phyloP scores from a whole-genome alignment of 2,888 invertebrate genomes.

The Leptothorax acervorum region DNA sequence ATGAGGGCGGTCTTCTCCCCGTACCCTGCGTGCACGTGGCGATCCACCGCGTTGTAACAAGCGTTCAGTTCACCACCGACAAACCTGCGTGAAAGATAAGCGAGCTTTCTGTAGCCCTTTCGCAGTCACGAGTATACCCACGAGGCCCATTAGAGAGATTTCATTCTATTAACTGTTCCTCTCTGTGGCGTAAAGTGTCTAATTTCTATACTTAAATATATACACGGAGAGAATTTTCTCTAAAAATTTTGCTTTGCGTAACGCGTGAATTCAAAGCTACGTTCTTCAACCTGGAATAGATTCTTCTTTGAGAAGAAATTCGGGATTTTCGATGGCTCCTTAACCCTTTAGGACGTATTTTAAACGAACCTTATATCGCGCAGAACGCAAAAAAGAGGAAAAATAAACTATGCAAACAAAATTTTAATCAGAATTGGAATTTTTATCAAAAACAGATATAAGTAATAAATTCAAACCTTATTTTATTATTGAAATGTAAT shows the following conservation, averaged over 20 bases:
- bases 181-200: not conserved
- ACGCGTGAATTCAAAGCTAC: not conserved
- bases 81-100: constrained; percentile 88
- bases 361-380: too few species aligned
- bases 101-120: not conserved
- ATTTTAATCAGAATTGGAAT: too few species aligned
- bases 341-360: too few species aligned
- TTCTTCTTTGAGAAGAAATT: not conserved
- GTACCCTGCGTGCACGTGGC: constrained; percentile 93
- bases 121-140: not conserved
- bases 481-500: too few species aligned
- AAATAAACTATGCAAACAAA: too few species aligned
- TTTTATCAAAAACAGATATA: too few species aligned
- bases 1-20: constrained; percentile 94
- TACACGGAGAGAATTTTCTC: too few species aligned
- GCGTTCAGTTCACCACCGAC: constrained; percentile 96
- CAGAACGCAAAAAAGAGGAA: too few species aligned
- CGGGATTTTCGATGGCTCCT: not conserved
- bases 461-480: too few species aligned
- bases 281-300: not conserved
- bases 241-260: not conserved
- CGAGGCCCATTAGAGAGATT: not conserved
- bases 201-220: not conserved
- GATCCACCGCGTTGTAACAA: constrained; percentile 96
- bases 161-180: not conserved